A percentile compares a stretch with the other conserved stretches of the same genome.
phyloP scores from a whole-genome alignment of 2,888 invertebrate genomes.

The Stenodema calcarata region DNA sequence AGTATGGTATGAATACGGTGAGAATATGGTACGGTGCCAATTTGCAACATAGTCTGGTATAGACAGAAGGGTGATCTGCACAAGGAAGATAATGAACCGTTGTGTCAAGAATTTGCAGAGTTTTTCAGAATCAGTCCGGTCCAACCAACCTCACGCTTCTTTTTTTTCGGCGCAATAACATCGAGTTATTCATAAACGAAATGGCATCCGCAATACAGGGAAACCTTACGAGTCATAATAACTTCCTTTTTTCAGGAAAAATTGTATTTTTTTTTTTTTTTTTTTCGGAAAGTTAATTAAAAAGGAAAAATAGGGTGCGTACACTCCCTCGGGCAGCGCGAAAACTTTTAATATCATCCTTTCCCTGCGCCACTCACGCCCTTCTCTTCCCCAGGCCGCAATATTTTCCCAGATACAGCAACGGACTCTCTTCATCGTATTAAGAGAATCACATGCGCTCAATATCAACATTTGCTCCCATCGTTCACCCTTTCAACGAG shows the following conservation, averaged over 20 bases:
- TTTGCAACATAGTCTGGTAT: no score
- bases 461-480: slow-evolving; percentile 5
- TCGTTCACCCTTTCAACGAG: not conserved
- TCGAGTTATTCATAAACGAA: not conserved
- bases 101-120: no score
- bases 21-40: no score
- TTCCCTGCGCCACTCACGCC: not conserved
- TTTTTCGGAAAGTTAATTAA: not conserved
- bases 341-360: not conserved
- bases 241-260: not conserved
- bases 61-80: no score
- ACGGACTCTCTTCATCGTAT: not conserved
- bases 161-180: not conserved
- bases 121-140: no score
- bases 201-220: not conserved
- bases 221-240: not conserved
- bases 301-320: not conserved
- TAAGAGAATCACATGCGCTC: slow-evolving; percentile 6
- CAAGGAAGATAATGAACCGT: no score
- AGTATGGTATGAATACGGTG: no score
- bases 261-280: no score
- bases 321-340: not conserved
- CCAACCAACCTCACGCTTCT: no score
- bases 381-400: not conserved
- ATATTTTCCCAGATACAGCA: slow-evolving; percentile 15